Base-by-base conservation (phyloP, 2,888 invertebrate species). In the Chrysotoxum bicinctum region DNA sequence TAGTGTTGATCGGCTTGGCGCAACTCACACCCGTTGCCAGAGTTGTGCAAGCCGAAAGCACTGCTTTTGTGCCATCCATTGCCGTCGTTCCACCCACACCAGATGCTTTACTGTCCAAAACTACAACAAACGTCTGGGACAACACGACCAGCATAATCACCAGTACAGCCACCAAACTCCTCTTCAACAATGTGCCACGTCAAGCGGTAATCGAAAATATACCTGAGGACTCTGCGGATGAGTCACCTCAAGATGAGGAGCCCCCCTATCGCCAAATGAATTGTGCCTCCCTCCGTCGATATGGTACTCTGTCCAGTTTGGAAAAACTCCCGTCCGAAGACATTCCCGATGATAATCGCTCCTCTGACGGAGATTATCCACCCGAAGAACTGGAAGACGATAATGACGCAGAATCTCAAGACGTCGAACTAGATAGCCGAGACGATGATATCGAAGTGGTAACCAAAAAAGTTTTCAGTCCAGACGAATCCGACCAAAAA, bases 81-180 rank as follows among this genome's bases (percentile, higher is more conserved):
- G 94, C 96, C 56, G 94, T 96, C 81, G 93, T 96, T 77, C 96
- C 96, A 78, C 95, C 96, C 26, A 96, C 96, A 1, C 96, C 96
- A 3, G 96, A 96, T 88, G 89, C 91, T 0, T 88, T 90, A 23
- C 89, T 92, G 2, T 91, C 91, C 8, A 92, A 92, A 83, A 92
- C 91, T 19, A 89, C 89, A 64, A 92, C 91, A 0, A 90, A 91
- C 87, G 90, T 92, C 8, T 92, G 91, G 91, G 91, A 92, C 74
- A 92, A 92, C 26, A 87, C 87, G 23, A 87, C 88, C 0, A 86
- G 88, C 1, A 74, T 79, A 32, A 73, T 78, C 19, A 87, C 86
- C 2, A 87, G 87, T 68, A 89, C 89, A 0, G 88, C 89, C 3
- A 86, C 86, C 14, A 90, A 90, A 64, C 77, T 90, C 52, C 88